Percentiles rank a stretch among this genome's conserved stretches.
These are phyloP conservation scores for Cordilura impudica DNA, from an alignment of 2,888 invertebrate genomes.

Conservation along the genomic window DNA sequence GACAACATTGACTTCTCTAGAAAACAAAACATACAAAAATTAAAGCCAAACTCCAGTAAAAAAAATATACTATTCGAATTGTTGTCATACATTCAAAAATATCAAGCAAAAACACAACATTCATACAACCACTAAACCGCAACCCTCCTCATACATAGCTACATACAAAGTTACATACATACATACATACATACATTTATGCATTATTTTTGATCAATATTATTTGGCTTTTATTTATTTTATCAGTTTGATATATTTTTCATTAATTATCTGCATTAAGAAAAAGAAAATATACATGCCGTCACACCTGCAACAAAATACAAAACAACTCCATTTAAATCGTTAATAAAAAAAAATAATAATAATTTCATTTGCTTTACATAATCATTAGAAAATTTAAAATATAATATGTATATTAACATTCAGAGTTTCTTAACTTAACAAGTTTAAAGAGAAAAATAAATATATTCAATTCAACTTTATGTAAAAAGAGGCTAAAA, in stretches of 20 bases:
- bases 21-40: constrained; percentile 51
- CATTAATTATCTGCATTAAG: constrained; percentile 42
- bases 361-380: constrained; percentile 23
- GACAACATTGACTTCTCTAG: constrained; percentile 57
- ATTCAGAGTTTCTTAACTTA: not conserved
- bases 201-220: constrained; percentile 45
- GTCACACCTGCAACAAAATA: constrained; percentile 44
- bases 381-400: constrained; percentile 33
- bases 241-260: constrained; percentile 23
- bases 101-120: constrained; percentile 22
- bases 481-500: constrained; percentile 14
- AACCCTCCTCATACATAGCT: constrained; percentile 13
- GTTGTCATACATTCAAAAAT: constrained; percentile 42
- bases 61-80: constrained; percentile 21
- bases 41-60: constrained; percentile 59
- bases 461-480: constrained; percentile 18
- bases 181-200: not conserved
- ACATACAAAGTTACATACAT: constrained; percentile 1
- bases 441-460: not conserved
- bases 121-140: constrained; percentile 1
- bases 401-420: constrained; percentile 12
- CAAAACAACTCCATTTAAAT: constrained; percentile 10
- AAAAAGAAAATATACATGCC: constrained; percentile 57
- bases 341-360: not conserved
- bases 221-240: constrained; percentile 57